Base-by-base conservation (phyloP, 2,888 invertebrate species). In the Caenorhabditis afra region DNA sequence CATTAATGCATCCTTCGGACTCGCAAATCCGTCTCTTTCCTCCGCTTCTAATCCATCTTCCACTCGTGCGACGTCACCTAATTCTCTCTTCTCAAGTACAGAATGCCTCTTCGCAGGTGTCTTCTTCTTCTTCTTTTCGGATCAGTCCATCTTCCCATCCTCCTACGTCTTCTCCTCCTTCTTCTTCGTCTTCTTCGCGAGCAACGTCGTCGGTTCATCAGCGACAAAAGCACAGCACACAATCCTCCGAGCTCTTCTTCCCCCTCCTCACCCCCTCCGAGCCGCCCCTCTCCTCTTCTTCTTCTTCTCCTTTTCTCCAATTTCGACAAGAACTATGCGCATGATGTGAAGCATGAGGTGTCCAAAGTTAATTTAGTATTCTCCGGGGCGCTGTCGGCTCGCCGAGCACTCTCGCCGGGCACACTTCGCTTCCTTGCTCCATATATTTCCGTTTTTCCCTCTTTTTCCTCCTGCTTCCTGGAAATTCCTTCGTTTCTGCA, bases 301-400 rank as follows among this genome's bases (percentile, higher is more conserved):
- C 62, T 22, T 52, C 37, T 62, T 62, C n/a, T n/a, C n/a, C 29
- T 29, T 71, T 71, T 64, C 73, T 73, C 73, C 73, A 73, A 73
- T 64, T 73, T 73, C 73, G 73, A 64, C 45, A 49, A 71, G 57
- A 64, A 64, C 64, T 50, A 47, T 55, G 62, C 64, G 57, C 73
- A 73, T 73, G 73, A 73, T 73, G 64, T 73, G 64, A 50, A 73
- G 73, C 73, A 73, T 73, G 73, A 73, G 73, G 73, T 73, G 73
- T 73, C 73, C 73, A 73, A 73, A 73, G 73, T 73, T 73, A 73
- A 73, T 73, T 73, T 64, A 73, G 64, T 75, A 75, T 75, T 67
- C 74, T 66, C 58, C 45, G 49, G 18, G 18, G 49, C 67, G 49
- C 41, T 22, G 22, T 47, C 61, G 57, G 66, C 55, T 57, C 49